A percentile compares a stretch with the other conserved stretches of the same genome.
phyloP scores from a whole-genome alignment of 1,140 invertebrate species.

The Heliconius himera region DNA sequence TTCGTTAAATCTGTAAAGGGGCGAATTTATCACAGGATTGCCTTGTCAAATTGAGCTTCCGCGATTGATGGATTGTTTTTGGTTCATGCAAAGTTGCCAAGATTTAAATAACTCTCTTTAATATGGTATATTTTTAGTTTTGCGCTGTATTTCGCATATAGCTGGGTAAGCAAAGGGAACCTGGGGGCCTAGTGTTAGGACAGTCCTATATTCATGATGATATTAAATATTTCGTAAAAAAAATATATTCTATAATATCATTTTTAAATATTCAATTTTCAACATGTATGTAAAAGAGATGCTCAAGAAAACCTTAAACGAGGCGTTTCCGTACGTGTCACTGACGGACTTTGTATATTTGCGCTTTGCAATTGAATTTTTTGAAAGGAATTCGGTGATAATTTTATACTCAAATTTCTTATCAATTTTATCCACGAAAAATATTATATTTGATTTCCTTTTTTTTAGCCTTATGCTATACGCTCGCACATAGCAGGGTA shows the following conservation, averaged over 20 bases:
- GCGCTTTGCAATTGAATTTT: neutral
- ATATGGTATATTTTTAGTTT: neutral
- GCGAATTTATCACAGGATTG: slow-evolving; percentile 12
- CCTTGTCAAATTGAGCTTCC: slow-evolving; percentile 4
- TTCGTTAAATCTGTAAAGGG: slow-evolving; percentile 11
- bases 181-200: too few relatives aligned
- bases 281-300: neutral
- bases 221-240: too few relatives aligned
- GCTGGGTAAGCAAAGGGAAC: too few relatives aligned
- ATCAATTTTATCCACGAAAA: neutral
- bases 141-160: too few relatives aligned
- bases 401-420: neutral
- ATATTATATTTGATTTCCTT: too few relatives aligned
- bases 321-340: slow-evolving; percentile 20
- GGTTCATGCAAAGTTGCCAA: slow-evolving; percentile 9
- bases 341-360: slow-evolving; percentile 15
- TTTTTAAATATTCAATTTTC: neutral
- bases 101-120: neutral
- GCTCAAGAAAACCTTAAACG: slow-evolving; percentile 21
- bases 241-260: too few relatives aligned
- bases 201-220: too few relatives aligned
- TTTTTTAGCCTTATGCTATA: too few relatives aligned
- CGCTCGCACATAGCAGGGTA: too few relatives aligned
- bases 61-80: slow-evolving; percentile 11
- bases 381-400: neutral